phyloP scores from a whole-genome alignment of 2,888 invertebrate genomes.

The Hylaea fasciaria region DNA sequence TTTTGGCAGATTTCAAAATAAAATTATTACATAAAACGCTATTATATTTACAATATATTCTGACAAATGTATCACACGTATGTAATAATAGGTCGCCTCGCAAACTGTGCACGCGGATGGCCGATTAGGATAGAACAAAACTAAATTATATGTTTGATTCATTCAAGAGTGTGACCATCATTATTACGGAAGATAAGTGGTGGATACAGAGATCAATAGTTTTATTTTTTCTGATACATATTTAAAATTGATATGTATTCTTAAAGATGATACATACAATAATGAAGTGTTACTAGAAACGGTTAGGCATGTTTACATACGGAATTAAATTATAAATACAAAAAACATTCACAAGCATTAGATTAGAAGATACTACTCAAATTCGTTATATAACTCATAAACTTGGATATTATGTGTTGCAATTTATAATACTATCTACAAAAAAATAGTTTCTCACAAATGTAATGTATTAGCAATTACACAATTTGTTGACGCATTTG shows the following conservation, averaged over 20 bases:
- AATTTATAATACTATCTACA: conserved; percentile 7
- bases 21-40: conserved; percentile 79
- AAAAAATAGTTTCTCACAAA: conserved; percentile 1
- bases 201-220: conserved; percentile 65
- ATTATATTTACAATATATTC: conserved; percentile 81
- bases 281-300: conserved; percentile 34
- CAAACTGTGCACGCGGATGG: conserved; percentile 62
- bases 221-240: conserved; percentile 64
- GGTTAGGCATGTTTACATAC: conserved; percentile 41
- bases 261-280: conserved; percentile 55
- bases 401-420: conserved; percentile 1
- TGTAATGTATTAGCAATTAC: conserved; percentile 6
- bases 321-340: conserved; percentile 2
- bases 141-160: conserved; percentile 12
- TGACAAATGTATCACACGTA: conserved; percentile 76
- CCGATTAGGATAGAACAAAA: conserved; percentile 2
- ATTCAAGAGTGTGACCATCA: conserved; percentile 60
- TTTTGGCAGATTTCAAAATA: conserved; percentile 76
- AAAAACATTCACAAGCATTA: conserved; percentile 24
- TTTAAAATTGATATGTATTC: conserved; percentile 74
- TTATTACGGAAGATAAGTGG: conserved; percentile 47
- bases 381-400: conserved; percentile 17
- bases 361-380: conserved; percentile 26
- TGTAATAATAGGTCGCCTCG: conserved; percentile 73
- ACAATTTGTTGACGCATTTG: conserved; percentile 1